phyloP scores from a whole-genome alignment of 2,888 invertebrate genomes.

The Conomelus anceps region DNA sequence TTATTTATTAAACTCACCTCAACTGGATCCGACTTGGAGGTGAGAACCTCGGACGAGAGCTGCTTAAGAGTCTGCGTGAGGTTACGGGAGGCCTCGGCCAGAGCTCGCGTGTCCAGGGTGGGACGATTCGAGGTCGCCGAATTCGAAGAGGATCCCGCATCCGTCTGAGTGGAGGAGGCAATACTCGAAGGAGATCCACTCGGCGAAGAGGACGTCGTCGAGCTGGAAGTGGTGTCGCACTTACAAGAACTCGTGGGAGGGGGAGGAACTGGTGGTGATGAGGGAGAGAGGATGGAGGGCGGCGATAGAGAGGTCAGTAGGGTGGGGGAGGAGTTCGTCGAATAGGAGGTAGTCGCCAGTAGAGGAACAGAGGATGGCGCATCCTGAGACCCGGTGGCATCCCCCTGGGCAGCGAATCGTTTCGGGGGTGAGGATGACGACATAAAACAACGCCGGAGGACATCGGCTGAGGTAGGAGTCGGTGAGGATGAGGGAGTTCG shows the following conservation, averaged over 20 bases:
- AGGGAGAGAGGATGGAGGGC: constrained; percentile 5
- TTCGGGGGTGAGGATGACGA: constrained; percentile 34
- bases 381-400: constrained; percentile 22
- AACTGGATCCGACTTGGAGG: constrained; percentile 41
- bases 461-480: constrained; percentile 38
- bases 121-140: constrained; percentile 40
- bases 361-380: constrained; percentile 74
- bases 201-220: neutral
- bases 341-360: constrained; percentile 17
- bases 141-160: neutral
- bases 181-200: too few species aligned
- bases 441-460: neutral
- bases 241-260: constrained; percentile 21
- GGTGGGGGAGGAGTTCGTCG: constrained; percentile 26
- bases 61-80: constrained; percentile 85
- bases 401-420: constrained; percentile 7
- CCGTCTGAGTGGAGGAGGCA: neutral
- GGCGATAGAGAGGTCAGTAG: constrained; percentile 11
- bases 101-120: constrained; percentile 59
- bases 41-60: constrained; percentile 81
- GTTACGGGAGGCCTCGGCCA: constrained; percentile 86
- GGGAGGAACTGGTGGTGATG: constrained; percentile 15
- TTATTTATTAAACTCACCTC: constrained; percentile 34
- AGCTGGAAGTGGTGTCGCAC: neutral
- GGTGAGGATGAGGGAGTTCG: constrained; percentile 39